These are phyloP conservation scores for Anastatus disparis DNA, from an alignment of 1,140 invertebrate genomes.

Conservation along the genomic window DNA sequence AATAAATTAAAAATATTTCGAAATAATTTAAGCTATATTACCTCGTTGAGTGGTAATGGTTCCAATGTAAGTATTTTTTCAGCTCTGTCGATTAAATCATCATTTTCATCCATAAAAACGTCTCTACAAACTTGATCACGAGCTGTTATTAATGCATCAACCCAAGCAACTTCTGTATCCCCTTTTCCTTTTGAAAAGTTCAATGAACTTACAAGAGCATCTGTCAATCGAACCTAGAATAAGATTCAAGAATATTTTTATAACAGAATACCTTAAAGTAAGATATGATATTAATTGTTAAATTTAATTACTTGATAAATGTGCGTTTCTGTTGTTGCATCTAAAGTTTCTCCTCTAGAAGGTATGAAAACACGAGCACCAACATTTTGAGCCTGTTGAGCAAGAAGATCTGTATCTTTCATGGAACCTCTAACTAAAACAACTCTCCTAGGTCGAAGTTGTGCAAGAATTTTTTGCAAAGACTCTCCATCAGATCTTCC, in stretches of 20 bases:
- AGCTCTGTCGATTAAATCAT: constrained; percentile 59
- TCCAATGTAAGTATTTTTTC: constrained; percentile 81
- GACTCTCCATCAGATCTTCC: constrained; percentile 98
- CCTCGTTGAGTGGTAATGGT: constrained; percentile 69
- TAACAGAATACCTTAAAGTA: not conserved
- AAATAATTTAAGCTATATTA: constrained; percentile 45
- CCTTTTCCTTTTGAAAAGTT: constrained; percentile 83
- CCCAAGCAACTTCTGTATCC: constrained; percentile 92
- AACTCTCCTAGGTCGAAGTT: constrained; percentile 87
- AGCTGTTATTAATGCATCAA: constrained; percentile 80
- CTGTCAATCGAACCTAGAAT: constrained; percentile 83
- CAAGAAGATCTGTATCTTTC: constrained; percentile 73
- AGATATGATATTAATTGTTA: not conserved
- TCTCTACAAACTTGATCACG: constrained; percentile 67
- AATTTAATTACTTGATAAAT: constrained; percentile 89
- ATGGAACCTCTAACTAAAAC: constrained; percentile 75
- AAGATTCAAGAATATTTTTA: not conserved
- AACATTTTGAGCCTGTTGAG: constrained; percentile 71
- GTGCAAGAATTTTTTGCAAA: constrained; percentile 87
- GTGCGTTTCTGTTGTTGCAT: constrained; percentile 97
- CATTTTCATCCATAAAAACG: constrained; percentile 56
- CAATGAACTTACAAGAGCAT: constrained; percentile 90
- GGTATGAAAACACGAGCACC: constrained; percentile 88
- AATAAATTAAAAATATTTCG: constrained; percentile 26
- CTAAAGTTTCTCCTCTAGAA: constrained; percentile 84